Evolutionary conservation across 2,888 invertebrate genomes (phyloP).

Genomic region (Metacarcinus magister): DNA sequence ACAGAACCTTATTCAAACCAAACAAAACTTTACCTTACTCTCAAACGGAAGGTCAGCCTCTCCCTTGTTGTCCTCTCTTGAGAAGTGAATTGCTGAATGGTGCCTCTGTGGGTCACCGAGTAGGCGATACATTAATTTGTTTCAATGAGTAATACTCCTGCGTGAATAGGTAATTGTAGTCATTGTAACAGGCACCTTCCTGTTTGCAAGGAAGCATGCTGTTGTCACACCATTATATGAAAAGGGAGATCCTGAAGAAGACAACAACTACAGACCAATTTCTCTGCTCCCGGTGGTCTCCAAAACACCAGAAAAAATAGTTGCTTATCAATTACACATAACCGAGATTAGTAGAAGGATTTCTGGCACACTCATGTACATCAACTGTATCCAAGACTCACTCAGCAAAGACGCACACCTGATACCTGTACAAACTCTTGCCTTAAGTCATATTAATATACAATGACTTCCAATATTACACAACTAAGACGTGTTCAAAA

Average conservation of each 20-base stretch:
- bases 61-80: too few relatives aligned
- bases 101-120: too few relatives aligned
- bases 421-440: neutral
- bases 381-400: neutral
- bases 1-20: too few relatives aligned
- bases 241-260: constrained; percentile 13
- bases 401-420: neutral
- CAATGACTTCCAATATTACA: neutral
- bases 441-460: neutral
- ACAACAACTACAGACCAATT: constrained; percentile 14
- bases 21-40: too few relatives aligned
- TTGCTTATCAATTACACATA: neutral
- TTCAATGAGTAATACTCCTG: too few relatives aligned
- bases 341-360: neutral
- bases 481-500: neutral
- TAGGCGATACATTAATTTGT: too few relatives aligned
- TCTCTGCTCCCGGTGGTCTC: constrained; percentile 60
- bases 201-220: neutral
- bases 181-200: neutral
- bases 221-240: constrained; percentile 17
- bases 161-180: too few relatives aligned
- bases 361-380: constrained; percentile 31
- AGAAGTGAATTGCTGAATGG: too few relatives aligned
- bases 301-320: constrained; percentile 53
- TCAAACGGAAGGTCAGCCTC: too few relatives aligned